Evolutionary conservation across 2,113 vertebrate species (phyloP).

Genomic region (Axis porcinus): DNA sequence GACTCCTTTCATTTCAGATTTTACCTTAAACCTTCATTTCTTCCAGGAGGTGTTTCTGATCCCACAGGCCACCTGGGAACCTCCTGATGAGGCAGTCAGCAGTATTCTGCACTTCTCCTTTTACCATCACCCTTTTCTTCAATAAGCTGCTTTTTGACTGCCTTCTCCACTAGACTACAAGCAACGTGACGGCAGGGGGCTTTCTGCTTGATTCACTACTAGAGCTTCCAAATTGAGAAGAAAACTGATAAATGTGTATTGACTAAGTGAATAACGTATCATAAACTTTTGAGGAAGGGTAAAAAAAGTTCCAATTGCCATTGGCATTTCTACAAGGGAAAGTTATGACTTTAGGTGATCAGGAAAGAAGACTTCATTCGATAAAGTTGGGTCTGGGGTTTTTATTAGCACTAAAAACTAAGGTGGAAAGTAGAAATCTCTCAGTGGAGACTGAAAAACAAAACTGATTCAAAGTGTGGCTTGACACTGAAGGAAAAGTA

Average conservation of each 20-base stretch:
- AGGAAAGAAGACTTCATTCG: not conserved
- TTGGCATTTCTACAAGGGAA: not conserved
- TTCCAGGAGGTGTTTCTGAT: not conserved
- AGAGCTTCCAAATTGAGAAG: not conserved
- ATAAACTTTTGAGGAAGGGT: not conserved
- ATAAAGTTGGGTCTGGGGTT: not conserved
- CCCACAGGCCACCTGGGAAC: not conserved
- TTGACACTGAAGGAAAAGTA: not conserved
- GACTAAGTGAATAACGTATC: not conserved
- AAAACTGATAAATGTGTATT: not conserved
- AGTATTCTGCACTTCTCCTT: not conserved
- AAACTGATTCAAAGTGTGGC: not conserved
- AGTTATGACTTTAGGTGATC: not conserved
- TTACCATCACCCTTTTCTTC: not conserved
- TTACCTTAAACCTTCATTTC: not conserved
- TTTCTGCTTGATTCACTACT: not conserved
- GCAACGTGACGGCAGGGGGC: not conserved
- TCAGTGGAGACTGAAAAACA: not conserved
- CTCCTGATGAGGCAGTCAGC: not conserved
- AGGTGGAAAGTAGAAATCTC: not conserved
- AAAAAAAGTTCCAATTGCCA: not conserved
- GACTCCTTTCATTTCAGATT: not conserved
- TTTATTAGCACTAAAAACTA: not conserved
- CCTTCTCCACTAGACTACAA: not conserved
- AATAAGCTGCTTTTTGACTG: not conserved